Evolutionary conservation across 2,113 vertebrate species (phyloP).

Genomic region (Channa maculata): DNA sequence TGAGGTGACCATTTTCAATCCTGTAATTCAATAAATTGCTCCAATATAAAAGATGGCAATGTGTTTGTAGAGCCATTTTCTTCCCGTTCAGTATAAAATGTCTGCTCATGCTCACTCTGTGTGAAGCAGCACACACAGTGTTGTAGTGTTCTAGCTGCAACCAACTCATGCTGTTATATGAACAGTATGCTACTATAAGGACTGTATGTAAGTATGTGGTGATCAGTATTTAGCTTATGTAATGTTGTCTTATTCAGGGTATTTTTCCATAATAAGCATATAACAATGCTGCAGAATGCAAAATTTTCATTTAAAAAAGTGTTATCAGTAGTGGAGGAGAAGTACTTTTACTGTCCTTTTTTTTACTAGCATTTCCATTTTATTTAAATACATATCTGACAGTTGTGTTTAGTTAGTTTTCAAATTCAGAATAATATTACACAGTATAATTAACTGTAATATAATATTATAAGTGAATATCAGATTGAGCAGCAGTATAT

Average conservation of each 20-base stretch:
- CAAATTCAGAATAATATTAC: too few species aligned
- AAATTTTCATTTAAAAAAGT: too few species aligned
- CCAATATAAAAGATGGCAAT: neutral
- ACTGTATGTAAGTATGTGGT: neutral
- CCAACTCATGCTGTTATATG: neutral
- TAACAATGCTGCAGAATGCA: neutral
- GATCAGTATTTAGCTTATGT: neutral
- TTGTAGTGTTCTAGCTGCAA: neutral
- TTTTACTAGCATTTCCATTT: too few species aligned
- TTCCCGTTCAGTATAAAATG: neutral
- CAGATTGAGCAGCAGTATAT: too few species aligned
- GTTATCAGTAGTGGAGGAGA: too few species aligned
- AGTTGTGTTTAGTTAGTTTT: too few species aligned
- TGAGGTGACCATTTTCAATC: neutral
- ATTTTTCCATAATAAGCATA: neutral
- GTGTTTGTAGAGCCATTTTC: neutral
- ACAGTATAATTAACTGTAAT: too few species aligned
- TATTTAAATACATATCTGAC: too few species aligned
- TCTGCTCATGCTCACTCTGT: neutral
- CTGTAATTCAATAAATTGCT: slow-evolving; percentile 1
- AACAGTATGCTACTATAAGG: neutral
- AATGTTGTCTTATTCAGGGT: neutral
- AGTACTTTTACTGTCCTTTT: too few species aligned
- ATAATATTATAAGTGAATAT: too few species aligned
- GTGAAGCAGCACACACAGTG: neutral